These are phyloP conservation scores for Antheraea yamamai DNA, from an alignment of 2,888 invertebrate species.

Conservation along the genomic window DNA sequence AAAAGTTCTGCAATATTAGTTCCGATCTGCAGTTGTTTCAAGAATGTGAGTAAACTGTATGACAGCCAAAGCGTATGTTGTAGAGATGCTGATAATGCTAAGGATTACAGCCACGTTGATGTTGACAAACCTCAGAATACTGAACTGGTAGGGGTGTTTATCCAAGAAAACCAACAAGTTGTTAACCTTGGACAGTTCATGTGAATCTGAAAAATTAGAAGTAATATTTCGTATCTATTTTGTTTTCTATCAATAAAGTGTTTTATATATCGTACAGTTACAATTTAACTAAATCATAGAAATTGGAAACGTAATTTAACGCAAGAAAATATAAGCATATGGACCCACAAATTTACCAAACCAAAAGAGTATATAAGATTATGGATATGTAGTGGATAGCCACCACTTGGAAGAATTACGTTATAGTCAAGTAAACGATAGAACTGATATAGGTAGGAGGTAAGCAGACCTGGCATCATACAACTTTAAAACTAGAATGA, in stretches of 20 bases:
- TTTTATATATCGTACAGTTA: background rate
- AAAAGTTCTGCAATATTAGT: background rate
- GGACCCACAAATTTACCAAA: too few species aligned
- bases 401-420: too few species aligned
- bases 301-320: too few species aligned
- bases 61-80: slow-evolving; percentile 5
- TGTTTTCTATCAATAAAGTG: background rate
- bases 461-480: too few species aligned
- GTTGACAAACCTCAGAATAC: background rate
- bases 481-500: too few species aligned
- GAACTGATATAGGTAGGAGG: too few species aligned
- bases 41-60: slow-evolving; percentile 7
- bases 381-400: too few species aligned
- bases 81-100: background rate
- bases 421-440: too few species aligned
- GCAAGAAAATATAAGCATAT: too few species aligned
- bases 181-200: background rate
- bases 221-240: background rate
- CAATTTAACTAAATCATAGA: too few species aligned
- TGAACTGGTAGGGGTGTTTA: background rate
- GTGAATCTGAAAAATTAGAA: background rate
- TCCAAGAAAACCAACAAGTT: background rate
- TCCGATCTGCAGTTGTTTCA: background rate
- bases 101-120: background rate
- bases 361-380: too few species aligned